Evolutionary conservation across 2,888 invertebrate genomes (phyloP), one percentile per base, ranked within the genome.

Genomic region (Noctua fimbriata): DNA sequence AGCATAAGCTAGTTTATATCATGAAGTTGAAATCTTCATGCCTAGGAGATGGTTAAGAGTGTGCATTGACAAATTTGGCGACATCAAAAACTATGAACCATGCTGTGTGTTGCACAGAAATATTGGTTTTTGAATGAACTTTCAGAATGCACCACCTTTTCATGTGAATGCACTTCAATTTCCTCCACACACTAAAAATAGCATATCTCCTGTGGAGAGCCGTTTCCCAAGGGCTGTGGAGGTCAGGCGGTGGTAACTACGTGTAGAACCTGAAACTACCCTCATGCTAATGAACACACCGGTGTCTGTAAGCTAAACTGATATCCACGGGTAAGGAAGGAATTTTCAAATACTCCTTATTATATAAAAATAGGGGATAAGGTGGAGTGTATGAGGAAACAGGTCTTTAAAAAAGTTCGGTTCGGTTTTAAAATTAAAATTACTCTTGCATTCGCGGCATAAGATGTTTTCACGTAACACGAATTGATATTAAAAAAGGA

Each of bases 201-300:
- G 32, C 24, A 44, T 49, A 69, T 41, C 47, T 55, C 3, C 58
- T 41, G 32, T 69, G 52, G 63, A 78, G 78, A 75, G 52, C 55
- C 55, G 65, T 73, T 78, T 60, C 86, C 86, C 86, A 77, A 70
- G 79, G 79, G 78, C 18, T 58, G 71, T 18, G 41, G 60, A 69
- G 82, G 28, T 76, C 76, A 85, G 82, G 79, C 74, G 74, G 41
- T 69, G 63, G 85, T 81, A 73, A 85, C 81, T 70, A 76, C 67
- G 67, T 74, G 82, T 76, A 60, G 75, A 85, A 85, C 55, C 76
- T 85, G 84, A 85, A 85, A 85, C 85, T 82, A 73, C 70, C 85
- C 32, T 78, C 78, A 67, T 78, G 73, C 73, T 85, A 85, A 85
- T 85, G 85, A 85, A 70, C 73, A 82, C 78, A 73, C 24, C 75